phyloP scores from a whole-genome alignment of 2,113 vertebrate genomes.

The Cebidichthys violaceus region DNA sequence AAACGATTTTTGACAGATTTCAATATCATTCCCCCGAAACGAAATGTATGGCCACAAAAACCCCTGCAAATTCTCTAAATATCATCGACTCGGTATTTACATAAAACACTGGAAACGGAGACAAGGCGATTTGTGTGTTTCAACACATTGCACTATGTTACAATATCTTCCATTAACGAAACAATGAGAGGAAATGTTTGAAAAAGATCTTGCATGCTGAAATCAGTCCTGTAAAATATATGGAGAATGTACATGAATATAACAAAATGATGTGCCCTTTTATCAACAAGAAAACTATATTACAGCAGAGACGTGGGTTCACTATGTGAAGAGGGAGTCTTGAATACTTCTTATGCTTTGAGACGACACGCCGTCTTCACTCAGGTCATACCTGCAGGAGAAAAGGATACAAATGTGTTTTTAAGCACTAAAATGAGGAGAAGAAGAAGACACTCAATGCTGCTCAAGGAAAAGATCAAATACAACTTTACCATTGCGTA shows the following conservation, averaged over 20 bases:
- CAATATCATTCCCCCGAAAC: constrained; percentile 25
- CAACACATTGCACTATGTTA: constrained; percentile 32
- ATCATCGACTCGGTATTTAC: constrained; percentile 85
- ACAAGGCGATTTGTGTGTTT: constrained; percentile 79
- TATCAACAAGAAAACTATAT: constrained; percentile 41
- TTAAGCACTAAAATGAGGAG: not conserved
- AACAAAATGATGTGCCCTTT: constrained; percentile 55
- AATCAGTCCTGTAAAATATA: constrained; percentile 67
- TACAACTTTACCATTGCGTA: constrained; percentile 91
- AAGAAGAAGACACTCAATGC: not conserved
- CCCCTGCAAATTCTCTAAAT: constrained; percentile 50
- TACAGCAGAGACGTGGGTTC: constrained; percentile 53
- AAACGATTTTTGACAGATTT: constrained; percentile 46
- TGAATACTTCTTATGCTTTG: constrained; percentile 72
- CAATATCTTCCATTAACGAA: constrained; percentile 38
- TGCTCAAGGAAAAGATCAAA: not conserved
- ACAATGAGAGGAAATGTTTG: constrained; percentile 36
- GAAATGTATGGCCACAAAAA: constrained; percentile 60
- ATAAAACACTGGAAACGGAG: constrained; percentile 78
- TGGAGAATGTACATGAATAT: constrained; percentile 46
- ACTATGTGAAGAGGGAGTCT: constrained; percentile 56
- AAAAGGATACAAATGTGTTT: constrained; percentile 6
- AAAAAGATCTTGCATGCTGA: constrained; percentile 58
- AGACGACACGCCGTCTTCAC: constrained; percentile 88
- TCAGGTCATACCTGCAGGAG: constrained; percentile 91